Percentiles rank a stretch among this genome's conserved stretches.
phyloP scores from a whole-genome alignment of 1,140 invertebrate species.

The Chrysomallon squamiferum region DNA sequence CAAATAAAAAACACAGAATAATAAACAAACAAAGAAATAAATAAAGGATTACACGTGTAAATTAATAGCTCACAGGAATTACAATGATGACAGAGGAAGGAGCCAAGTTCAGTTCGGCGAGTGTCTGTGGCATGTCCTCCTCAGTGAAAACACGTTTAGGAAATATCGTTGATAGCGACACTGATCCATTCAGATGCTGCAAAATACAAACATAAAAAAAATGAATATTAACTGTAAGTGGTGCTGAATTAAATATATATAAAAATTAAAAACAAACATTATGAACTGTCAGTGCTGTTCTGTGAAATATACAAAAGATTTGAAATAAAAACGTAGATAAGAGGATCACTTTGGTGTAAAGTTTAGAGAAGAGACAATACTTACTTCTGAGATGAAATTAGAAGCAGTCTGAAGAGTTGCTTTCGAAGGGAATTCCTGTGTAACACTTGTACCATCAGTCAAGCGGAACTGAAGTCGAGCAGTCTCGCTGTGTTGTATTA shows the following conservation, averaged over 20 bases:
- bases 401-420: slow-evolving; percentile 68
- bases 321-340: too few relatives aligned
- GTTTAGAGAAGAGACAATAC: too few relatives aligned
- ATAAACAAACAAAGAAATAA: too few relatives aligned
- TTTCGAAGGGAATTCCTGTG: slow-evolving; percentile 71
- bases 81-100: slow-evolving; percentile 83
- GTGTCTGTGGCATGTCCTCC: slow-evolving; percentile 69
- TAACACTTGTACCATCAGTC: slow-evolving; percentile 76
- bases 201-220: slow-evolving; percentile 13
- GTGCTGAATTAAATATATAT: background rate
- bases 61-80: slow-evolving; percentile 73
- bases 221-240: too few relatives aligned
- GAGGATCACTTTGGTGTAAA: too few relatives aligned
- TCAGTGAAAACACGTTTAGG: slow-evolving; percentile 76
- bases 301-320: too few relatives aligned
- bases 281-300: background rate
- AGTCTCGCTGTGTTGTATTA: slow-evolving; percentile 53
- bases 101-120: slow-evolving; percentile 75
- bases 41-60: too few relatives aligned
- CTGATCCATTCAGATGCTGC: slow-evolving; percentile 60
- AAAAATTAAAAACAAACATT: background rate
- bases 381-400: slow-evolving; percentile 67
- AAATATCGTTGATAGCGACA: slow-evolving; percentile 79
- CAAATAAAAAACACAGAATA: too few relatives aligned
- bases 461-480: slow-evolving; percentile 83